Base-by-base conservation (phyloP, 2,888 invertebrate genomes). In the Ametastegia equiseti region DNA sequence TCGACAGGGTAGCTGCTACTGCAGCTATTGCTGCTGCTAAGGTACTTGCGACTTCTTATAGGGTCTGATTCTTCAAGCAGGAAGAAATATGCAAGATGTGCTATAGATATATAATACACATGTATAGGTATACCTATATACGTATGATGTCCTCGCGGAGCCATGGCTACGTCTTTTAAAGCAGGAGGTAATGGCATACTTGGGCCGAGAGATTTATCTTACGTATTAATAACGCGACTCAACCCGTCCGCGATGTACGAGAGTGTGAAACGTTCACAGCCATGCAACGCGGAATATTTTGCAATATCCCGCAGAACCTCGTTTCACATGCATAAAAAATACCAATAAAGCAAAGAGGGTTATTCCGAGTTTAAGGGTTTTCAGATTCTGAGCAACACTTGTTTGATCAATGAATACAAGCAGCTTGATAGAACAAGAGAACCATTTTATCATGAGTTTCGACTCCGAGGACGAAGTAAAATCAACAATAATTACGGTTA, bases 151-250 rank as follows among this genome's bases (percentile, higher is more conserved):
- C 42, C 36, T 71, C 71, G 36, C 54, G 11, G 23, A 75, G 75
- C 19, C 30, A 45, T 36, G 78, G 63, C 54, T 78, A 60, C 78
- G 78, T 78, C 27, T 78, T 78, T 78, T 78, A 78, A 78, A 45
- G 63, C 57, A 42, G 13, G 60, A 78, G 39, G 78, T 78, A 78
- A 78, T 78, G 63, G 63, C 78, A 78, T 78, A 78, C 78, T 78
- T 63, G 78, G 42, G 19, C 39, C 78, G 42, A 60, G 60, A 78
- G 78, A 78, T 78, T 78, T 78, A 78, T 78, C 78, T 78, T 60
- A 42, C 78, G 78, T 78, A 78, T 78, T 78, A 78, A 78, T 78
- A 78, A 78, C 57, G 60, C 78, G 39, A 78, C 57, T 42, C 42
- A 60, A 78, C 78, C 54, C 39, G 50, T 36, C 50, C 30, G 45